phyloP scores from a whole-genome alignment of 2,888 invertebrate genomes.

The Poecilobothrus nobilitatus region DNA sequence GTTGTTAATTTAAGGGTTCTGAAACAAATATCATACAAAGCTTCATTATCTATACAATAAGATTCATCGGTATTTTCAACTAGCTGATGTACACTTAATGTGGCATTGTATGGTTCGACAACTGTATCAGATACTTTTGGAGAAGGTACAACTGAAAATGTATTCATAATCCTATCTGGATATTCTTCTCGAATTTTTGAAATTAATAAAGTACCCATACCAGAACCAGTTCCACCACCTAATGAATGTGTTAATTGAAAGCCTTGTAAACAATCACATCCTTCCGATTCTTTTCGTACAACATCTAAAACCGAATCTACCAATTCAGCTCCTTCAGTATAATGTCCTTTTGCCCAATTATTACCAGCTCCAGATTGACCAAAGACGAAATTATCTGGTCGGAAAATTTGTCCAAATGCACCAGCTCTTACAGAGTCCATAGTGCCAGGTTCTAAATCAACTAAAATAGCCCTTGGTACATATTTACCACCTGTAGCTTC shows the following conservation, averaged over 20 bases:
- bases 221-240: slow-evolving; percentile 83
- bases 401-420: slow-evolving; percentile 86
- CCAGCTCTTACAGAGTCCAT: slow-evolving; percentile 96
- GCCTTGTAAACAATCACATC: slow-evolving; percentile 81
- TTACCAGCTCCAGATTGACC: slow-evolving; percentile 79
- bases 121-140: slow-evolving; percentile 63
- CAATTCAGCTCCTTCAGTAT: slow-evolving; percentile 84
- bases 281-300: slow-evolving; percentile 77
- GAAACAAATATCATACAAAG: slow-evolving; percentile 87
- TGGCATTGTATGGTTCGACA: slow-evolving; percentile 80
- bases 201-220: slow-evolving; percentile 78
- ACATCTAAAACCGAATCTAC: slow-evolving; percentile 80
- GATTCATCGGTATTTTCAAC: slow-evolving; percentile 88
- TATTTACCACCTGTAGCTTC: slow-evolving; percentile 90
- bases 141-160: slow-evolving; percentile 75
- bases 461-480: slow-evolving; percentile 86
- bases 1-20: slow-evolving; percentile 78
- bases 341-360: slow-evolving; percentile 87
- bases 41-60: slow-evolving; percentile 88
- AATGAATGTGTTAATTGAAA: slow-evolving; percentile 75
- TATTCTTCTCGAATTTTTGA: slow-evolving; percentile 84
- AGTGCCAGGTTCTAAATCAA: slow-evolving; percentile 93
- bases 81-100: slow-evolving; percentile 77
- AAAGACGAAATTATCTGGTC: slow-evolving; percentile 93
- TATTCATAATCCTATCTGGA: slow-evolving; percentile 80